Percentiles rank a stretch among this genome's conserved stretches.
These are phyloP conservation scores for Toxotes jaculatrix DNA, from an alignment of 2,113 vertebrate species.

Conservation along the genomic window DNA sequence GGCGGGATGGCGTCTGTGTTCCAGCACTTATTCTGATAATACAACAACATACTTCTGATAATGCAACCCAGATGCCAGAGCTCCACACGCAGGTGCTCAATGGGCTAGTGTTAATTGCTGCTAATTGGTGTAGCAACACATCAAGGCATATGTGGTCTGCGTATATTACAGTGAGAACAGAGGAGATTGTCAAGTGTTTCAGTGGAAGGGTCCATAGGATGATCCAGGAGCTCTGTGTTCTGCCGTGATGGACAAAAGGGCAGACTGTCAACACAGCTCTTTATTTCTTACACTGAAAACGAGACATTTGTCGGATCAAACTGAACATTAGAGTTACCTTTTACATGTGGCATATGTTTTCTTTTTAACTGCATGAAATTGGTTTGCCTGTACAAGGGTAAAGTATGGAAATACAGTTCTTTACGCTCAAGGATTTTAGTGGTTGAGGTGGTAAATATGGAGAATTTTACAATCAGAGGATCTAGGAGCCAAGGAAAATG, in stretches of 20 bases:
- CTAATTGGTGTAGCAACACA: slow-evolving; percentile 85
- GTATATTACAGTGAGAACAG: slow-evolving; percentile 51
- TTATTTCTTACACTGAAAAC: neutral
- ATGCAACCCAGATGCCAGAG: slow-evolving; percentile 76
- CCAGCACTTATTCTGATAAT: slow-evolving; percentile 70
- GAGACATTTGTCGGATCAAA: slow-evolving; percentile 5
- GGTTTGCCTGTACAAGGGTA: neutral
- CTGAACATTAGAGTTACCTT: neutral
- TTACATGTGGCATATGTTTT: neutral
- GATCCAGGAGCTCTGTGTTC: slow-evolving; percentile 31
- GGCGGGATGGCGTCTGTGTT: slow-evolving; percentile 47
- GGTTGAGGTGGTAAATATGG: neutral
- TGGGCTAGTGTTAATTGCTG: slow-evolving; percentile 85
- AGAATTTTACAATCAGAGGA: neutral
- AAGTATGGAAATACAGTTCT: neutral
- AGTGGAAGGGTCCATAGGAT: slow-evolving; percentile 26
- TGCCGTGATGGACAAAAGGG: slow-evolving; percentile 19
- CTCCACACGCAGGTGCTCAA: slow-evolving; percentile 81
- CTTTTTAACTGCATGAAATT: neutral
- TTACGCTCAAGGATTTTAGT: neutral
- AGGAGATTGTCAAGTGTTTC: slow-evolving; percentile 59
- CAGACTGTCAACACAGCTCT: neutral
- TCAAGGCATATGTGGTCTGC: slow-evolving; percentile 67
- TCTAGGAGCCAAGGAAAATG: neutral
- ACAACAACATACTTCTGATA: slow-evolving; percentile 73